Evolutionary conservation across 2,797 vertebrate genomes (phyloP), one percentile per base, ranked within the genome.

Genomic region (Gadopsis marmoratus): DNA sequence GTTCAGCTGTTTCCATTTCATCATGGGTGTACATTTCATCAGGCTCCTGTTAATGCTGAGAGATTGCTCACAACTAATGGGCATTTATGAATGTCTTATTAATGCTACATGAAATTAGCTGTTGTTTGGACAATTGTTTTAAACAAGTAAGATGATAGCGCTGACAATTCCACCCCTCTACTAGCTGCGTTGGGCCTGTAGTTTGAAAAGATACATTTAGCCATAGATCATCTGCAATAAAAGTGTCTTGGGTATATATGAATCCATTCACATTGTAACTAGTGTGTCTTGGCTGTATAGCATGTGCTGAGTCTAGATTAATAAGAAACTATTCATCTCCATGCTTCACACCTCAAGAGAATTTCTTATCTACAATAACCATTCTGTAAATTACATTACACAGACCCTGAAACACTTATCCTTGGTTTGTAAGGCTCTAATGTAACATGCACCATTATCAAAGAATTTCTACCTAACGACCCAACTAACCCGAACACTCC

Each of bases 381-480:
- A 72, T 90, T 87, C 72, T 19, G 75, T 81, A 88, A 93, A 91
- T 91, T 54, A 75, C 86, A 92, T 91, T 90, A 87, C 81, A 84
- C 81, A 71, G 76, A 88, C 78, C 86, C 74, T 78, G 86, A 90
- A 90, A 88, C 88, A 76, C 90, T 88, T 90, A 82, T 83, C 85
- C 79, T 88, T 91, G 87, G 88, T 91, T 92, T 93, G 85, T 86
- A 87, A 85, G 90, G 87, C 81, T 92, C 88, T 91, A 93, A 94
- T 94, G 87, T 93, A 92, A 91, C 93, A 92, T 91, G 90, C 86
- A 72, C 90, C 92, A 94, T 94, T 92, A 92, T 94, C 79, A 78
- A 81, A 77, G 86, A 85, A 90, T 89, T 93, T 93, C 91, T 78
- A 90, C 90, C 93, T 93, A 94, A 94, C 88, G 90, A 93, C 84